Conservation (phyloP, 2,888 invertebrate genomes). For the Mythimna loreyi region DNA sequence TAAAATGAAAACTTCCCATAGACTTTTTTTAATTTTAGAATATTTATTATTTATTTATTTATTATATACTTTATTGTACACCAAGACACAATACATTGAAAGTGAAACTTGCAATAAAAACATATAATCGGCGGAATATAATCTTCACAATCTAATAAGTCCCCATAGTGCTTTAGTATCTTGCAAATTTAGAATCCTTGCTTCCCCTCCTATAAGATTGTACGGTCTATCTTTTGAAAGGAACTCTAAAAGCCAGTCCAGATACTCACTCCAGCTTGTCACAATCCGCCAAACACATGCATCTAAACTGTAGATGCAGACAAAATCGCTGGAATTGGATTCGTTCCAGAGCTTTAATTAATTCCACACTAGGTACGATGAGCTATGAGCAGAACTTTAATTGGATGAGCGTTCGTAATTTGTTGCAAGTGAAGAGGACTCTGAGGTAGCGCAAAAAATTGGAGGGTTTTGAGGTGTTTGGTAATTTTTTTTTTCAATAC, state of each 20-base stretch:
- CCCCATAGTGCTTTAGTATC: no score
- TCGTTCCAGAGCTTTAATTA: conserved; percentile 68
- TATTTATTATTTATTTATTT: no score
- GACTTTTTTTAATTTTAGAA: no score
- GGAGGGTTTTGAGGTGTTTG: not conserved
- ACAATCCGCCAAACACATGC: conserved; percentile 32
- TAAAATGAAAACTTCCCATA: no score
- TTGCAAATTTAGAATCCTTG: no score
- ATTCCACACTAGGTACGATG: conserved; percentile 58
- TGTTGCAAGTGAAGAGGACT: conserved; percentile 28
- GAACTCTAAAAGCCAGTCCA: not conserved
- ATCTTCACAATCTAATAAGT: no score
- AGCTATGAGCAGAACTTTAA: conserved; percentile 57
- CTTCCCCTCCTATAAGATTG: no score
- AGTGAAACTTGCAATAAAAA: no score
- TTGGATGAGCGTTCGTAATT: conserved; percentile 52
- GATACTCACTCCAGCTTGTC: not conserved
- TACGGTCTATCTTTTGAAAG: not conserved
- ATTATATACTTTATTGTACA: no score
- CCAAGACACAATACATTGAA: no score
- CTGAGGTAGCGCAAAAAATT: not conserved
- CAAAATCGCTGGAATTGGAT: conserved; percentile 59
- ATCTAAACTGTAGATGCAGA: conserved; percentile 48
- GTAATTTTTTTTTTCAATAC: not conserved
- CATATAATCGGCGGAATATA: no score